Conservation (phyloP, 2,888 invertebrate species). For the Fragum whitleyi region DNA sequence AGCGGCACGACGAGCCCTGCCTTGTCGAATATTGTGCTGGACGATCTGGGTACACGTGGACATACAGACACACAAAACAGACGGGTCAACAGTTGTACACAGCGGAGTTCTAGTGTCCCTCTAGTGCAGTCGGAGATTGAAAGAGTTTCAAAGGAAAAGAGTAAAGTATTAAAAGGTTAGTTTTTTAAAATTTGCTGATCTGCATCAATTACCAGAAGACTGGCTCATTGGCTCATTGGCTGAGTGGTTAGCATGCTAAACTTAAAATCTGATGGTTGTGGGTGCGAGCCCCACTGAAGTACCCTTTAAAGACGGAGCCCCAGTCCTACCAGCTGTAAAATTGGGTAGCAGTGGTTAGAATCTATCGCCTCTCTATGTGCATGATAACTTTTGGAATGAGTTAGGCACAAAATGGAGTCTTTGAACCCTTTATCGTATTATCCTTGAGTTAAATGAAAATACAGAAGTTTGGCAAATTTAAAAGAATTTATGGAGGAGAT, state of each 20-base stretch:
- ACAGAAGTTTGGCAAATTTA: too few species aligned
- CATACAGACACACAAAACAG: not conserved
- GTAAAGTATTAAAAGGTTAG: slow-evolving; percentile 64
- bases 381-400: too few species aligned
- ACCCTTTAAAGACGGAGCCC: not conserved
- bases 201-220: not conserved
- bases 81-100: not conserved
- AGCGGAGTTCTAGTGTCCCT: slow-evolving; percentile 7
- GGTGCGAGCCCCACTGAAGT: not conserved
- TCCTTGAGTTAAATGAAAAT: too few species aligned
- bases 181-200: not conserved
- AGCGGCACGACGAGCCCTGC: slow-evolving; percentile 35
- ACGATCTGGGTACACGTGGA: not conserved
- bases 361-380: too few species aligned
- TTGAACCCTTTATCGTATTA: too few species aligned
- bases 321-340: too few species aligned
- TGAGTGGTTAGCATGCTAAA: too few species aligned
- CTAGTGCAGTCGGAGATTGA: slow-evolving; percentile 46
- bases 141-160: slow-evolving; percentile 64
- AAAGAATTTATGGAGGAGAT: too few species aligned
- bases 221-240: not conserved
- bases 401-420: too few species aligned
- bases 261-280: not conserved
- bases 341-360: too few species aligned
- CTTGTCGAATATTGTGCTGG: slow-evolving; percentile 12